These are phyloP conservation scores for Sitobion miscanthi DNA, from an alignment of 1,140 invertebrate genomes.

Conservation along the genomic window DNA sequence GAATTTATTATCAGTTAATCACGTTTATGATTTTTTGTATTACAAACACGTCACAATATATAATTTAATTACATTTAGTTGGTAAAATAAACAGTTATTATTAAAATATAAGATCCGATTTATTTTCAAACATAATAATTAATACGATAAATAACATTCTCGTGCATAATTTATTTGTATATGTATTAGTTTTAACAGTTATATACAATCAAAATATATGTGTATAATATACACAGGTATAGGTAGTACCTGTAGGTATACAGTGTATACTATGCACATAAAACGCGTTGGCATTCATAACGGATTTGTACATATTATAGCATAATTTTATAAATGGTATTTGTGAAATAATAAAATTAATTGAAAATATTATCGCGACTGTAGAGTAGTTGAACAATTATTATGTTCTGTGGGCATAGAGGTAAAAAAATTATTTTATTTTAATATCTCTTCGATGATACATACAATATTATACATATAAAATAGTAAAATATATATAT, in stretches of 20 bases:
- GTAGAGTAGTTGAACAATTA: background rate
- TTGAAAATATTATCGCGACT: background rate
- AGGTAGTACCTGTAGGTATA: too few relatives aligned
- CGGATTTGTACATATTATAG: background rate
- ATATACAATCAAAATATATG: background rate
- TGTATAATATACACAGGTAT: background rate
- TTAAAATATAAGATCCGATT: slow-evolving; percentile 13
- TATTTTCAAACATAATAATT: background rate
- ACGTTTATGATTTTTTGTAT: background rate
- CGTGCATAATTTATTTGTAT: background rate
- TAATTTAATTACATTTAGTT: background rate
- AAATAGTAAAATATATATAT: too few relatives aligned
- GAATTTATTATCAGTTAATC: background rate
- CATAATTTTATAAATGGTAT: background rate
- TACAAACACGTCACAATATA: slow-evolving; percentile 8
- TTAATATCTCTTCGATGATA: background rate
- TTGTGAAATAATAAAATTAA: slow-evolving; percentile 14
- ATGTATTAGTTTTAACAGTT: background rate
- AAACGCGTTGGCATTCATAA: background rate
- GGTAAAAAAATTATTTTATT: background rate
- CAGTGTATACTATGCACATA: background rate
- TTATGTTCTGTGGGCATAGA: background rate
- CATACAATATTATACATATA: background rate
- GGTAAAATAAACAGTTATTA: slow-evolving; percentile 29
- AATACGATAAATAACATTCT: background rate